These are phyloP conservation scores for Forficula auricularia DNA, from an alignment of 1,140 invertebrate species.

Conservation along the genomic window DNA sequence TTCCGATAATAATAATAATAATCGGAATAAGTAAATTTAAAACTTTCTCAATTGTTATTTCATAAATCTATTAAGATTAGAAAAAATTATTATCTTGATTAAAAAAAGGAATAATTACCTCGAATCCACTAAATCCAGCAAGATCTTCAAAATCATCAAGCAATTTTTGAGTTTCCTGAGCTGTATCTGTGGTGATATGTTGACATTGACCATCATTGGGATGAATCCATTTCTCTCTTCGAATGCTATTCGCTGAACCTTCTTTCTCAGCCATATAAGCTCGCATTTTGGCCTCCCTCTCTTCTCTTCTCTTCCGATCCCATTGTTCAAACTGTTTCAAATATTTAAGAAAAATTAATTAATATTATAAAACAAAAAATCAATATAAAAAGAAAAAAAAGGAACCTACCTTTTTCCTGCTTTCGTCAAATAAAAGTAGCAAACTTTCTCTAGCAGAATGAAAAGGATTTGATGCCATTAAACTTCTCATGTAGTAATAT, in stretches of 20 bases:
- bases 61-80: too few species aligned
- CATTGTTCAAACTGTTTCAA: conserved; percentile 54
- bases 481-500: conserved; percentile 88
- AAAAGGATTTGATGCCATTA: conserved; percentile 85
- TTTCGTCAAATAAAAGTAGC: conserved; percentile 78
- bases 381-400: not conserved
- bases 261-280: conserved; percentile 39
- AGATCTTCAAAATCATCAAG: conserved; percentile 46
- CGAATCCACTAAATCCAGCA: conserved; percentile 45
- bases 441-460: conserved; percentile 75
- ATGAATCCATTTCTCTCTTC: conserved; percentile 67
- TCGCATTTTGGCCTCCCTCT: conserved; percentile 34
- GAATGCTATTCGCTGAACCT: conserved; percentile 28
- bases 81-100: not conserved
- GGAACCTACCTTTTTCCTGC: conserved; percentile 67
- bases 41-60: too few species aligned
- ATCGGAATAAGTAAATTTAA: too few species aligned
- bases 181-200: conserved; percentile 40
- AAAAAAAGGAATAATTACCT: conserved; percentile 44
- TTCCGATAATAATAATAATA: too few species aligned
- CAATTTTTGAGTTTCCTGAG: conserved; percentile 16
- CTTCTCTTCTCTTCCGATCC: conserved; percentile 52
- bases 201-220: conserved; percentile 45
- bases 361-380: not conserved
- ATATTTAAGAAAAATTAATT: not conserved